A percentile compares a stretch with the other conserved stretches of the same genome.
These are phyloP conservation scores for Bombyx mori DNA, from an alignment of 1,140 invertebrate species.

Conservation along the genomic window DNA sequence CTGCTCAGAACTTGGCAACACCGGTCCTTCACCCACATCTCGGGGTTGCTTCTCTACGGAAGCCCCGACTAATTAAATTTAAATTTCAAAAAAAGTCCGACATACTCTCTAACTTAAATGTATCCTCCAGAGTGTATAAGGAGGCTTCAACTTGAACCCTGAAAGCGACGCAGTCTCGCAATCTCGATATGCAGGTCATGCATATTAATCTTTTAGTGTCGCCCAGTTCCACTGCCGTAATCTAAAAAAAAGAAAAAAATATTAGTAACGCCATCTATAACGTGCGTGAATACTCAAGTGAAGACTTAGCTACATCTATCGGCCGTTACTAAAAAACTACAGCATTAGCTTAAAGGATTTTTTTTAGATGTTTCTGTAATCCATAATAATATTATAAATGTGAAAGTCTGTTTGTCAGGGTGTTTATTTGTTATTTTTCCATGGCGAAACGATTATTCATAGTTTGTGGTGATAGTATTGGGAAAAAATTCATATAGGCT, in stretches of 20 bases:
- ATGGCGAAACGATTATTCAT: neutral
- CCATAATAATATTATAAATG: neutral
- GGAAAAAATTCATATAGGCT: too few relatives aligned
- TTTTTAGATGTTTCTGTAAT: neutral
- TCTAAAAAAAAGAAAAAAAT: constrained; percentile 18
- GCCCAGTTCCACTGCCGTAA: constrained; percentile 29
- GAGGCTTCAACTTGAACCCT: constrained; percentile 30
- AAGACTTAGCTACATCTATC: too few relatives aligned
- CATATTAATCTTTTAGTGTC: constrained; percentile 49
- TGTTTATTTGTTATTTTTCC: neutral
- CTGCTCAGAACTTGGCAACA: too few relatives aligned
- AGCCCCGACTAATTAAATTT: too few relatives aligned
- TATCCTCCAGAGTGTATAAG: constrained; percentile 25
- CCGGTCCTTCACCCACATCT: too few relatives aligned
- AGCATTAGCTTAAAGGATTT: neutral
- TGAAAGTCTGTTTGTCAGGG: neutral
- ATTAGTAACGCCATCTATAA: neutral
- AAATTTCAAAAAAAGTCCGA: neutral
- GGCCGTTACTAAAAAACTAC: too few relatives aligned
- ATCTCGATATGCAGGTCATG: constrained; percentile 26
- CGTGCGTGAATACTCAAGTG: too few relatives aligned
- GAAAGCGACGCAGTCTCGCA: constrained; percentile 28
- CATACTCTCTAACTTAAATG: constrained; percentile 28
- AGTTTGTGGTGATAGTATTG: too few relatives aligned
- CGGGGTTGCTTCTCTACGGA: too few relatives aligned